Evolutionary conservation across 2,888 invertebrate genomes (phyloP), one percentile per base, ranked within the genome.

Genomic region (Unio delphinus): DNA sequence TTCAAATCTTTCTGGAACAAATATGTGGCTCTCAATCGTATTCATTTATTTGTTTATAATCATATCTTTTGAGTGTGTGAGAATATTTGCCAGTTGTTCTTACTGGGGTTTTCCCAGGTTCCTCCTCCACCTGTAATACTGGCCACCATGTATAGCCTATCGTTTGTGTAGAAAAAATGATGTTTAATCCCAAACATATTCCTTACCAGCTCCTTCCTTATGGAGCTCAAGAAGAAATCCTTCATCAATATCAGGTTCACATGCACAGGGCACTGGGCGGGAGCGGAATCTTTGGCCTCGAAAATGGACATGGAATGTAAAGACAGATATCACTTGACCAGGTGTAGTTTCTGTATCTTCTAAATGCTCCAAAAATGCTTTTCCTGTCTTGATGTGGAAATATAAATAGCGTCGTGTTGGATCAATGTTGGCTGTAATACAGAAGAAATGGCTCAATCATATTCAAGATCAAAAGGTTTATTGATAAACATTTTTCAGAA

Each of bases 181-280:
- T 28, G 28, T 34, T 34, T 34, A 34, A 6, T 7, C 0, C 34
- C 7, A 6, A 34, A 63, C 4, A 34, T n/a, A 18, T 57, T 57
- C 34, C 28, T 60, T 78, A 87, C 87, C 88, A 68, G 83, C 76
- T 15, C 78, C 70, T 18, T 88, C 86, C 73, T 87, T 89, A 74
- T 89, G 89, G 6, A 89, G 78, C 73, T 89, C 89, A 18, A 89
- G 70, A 30, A 89, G 80, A 73, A 90, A 90, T 15, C 88, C 88
- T 67, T 89, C 89, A 73, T 87, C 85, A 61, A 90, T 83, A 61
- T 84, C 84, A 2, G 90, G 90, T 74, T 90, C 90, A 83, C 88
- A 88, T 6, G 89, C 87, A 79, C 89, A 89, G 0, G 88, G 84
- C 18, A 87, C 83, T 1, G 89, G 86, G 8, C 85, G 74, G 18